phyloP scores from a whole-genome alignment of 2,888 invertebrate species.

The Pandemis cinnamomeana region DNA sequence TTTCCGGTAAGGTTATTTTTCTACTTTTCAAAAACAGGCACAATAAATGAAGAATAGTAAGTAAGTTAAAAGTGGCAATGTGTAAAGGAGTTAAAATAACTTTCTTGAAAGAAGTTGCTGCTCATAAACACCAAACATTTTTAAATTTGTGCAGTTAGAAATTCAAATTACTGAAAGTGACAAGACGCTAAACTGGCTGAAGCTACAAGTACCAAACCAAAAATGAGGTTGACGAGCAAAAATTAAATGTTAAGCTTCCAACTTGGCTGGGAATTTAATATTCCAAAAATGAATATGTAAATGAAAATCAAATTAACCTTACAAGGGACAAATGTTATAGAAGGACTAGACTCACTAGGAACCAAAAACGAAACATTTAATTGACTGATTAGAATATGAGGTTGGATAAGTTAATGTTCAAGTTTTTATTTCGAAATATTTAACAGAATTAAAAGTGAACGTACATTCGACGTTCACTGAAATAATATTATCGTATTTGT shows the following conservation, averaged over 20 bases:
- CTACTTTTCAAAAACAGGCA: no score
- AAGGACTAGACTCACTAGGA: not conserved
- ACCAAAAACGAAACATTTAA: conserved; percentile 25
- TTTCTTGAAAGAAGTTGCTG: no score
- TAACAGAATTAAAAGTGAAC: not conserved
- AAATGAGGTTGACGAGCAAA: not conserved
- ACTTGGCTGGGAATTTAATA: not conserved
- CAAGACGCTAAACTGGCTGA: not conserved
- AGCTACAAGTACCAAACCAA: no score
- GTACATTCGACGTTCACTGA: not conserved
- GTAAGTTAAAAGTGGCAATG: no score
- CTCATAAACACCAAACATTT: no score
- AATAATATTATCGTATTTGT: no score
- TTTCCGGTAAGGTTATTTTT: no score
- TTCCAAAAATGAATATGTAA: not conserved
- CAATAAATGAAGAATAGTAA: no score
- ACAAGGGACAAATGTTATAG: not conserved
- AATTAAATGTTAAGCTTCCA: not conserved
- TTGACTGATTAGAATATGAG: conserved; percentile 19
- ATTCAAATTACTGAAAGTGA: not conserved
- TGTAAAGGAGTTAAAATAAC: no score
- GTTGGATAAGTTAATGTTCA: not conserved
- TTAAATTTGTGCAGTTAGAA: no score
- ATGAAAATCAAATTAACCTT: not conserved
- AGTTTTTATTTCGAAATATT: conserved; percentile 9